phyloP scores from a whole-genome alignment of 2,113 vertebrate genomes.

The Nicator chloris region DNA sequence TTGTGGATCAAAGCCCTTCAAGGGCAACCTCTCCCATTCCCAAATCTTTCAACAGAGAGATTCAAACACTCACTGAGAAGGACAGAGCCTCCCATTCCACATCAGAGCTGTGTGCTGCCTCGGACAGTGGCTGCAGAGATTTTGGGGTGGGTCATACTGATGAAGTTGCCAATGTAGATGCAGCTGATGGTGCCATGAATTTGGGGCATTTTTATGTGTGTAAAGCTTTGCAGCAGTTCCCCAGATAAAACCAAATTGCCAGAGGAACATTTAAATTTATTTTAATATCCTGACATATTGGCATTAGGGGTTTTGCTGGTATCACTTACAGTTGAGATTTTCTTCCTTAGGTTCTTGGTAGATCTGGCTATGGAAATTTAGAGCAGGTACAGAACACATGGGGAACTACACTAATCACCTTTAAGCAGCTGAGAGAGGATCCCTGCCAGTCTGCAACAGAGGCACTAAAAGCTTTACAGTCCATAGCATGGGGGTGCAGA shows the following conservation, averaged over 20 bases:
- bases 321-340: background rate
- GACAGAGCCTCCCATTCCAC: background rate
- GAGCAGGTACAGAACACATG: background rate
- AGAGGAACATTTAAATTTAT: background rate
- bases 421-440: background rate
- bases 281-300: background rate
- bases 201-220: background rate
- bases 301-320: background rate
- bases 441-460: background rate
- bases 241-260: background rate
- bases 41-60: fast-evolving
- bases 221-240: background rate
- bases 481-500: background rate
- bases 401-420: background rate
- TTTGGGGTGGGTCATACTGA: background rate
- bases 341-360: background rate
- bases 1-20: background rate
- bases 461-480: background rate
- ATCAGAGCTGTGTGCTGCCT: background rate
- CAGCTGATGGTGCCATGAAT: background rate
- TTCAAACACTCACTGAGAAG: background rate
- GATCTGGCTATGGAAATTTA: background rate
- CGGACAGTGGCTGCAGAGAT: background rate
- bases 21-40: background rate
- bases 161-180: background rate